These are phyloP conservation scores for Zelleria hepariella DNA, from an alignment of 2,888 invertebrate genomes.

Conservation along the genomic window DNA sequence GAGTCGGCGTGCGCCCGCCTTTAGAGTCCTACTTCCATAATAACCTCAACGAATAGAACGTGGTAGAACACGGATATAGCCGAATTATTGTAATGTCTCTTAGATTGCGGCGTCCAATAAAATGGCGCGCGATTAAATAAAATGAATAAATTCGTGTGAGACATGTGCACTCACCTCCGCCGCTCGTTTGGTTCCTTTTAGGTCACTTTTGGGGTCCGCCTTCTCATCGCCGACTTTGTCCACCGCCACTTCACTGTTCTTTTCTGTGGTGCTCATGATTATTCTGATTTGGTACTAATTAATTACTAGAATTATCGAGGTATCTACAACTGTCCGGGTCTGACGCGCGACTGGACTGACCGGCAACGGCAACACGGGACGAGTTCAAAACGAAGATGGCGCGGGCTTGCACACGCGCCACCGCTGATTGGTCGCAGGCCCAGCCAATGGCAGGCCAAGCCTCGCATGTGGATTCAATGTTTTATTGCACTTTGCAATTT, in stretches of 20 bases:
- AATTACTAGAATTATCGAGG: constrained; percentile 50
- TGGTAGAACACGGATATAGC: constrained; percentile 17
- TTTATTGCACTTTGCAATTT: background rate
- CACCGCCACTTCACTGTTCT: constrained; percentile 87
- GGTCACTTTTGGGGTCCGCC: constrained; percentile 83
- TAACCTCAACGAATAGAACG: constrained; percentile 38
- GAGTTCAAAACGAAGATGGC: constrained; percentile 90
- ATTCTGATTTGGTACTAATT: constrained; percentile 59
- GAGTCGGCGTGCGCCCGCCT: constrained; percentile 16
- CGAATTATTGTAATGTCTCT: constrained; percentile 25
- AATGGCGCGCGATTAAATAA: constrained; percentile 69
- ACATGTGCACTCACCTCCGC: constrained; percentile 84
- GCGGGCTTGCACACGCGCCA: constrained; percentile 69
- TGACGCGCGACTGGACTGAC: constrained; percentile 81
- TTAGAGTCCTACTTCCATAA: constrained; percentile 12
- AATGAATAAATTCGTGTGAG: constrained; percentile 52
- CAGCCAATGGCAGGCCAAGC: constrained; percentile 38
- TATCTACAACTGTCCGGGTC: constrained; percentile 71
- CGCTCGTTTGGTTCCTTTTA: constrained; percentile 90
- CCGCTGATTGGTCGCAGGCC: constrained; percentile 47
- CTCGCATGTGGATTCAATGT: constrained; percentile 37
- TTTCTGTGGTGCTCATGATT: constrained; percentile 77
- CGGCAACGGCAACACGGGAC: constrained; percentile 74
- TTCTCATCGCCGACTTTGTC: constrained; percentile 87
- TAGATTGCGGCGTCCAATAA: constrained; percentile 54